Percentiles rank a stretch among this genome's conserved stretches.
These are phyloP conservation scores for Tetrao urogallus DNA, from an alignment of 2,113 vertebrate genomes.

Conservation along the genomic window DNA sequence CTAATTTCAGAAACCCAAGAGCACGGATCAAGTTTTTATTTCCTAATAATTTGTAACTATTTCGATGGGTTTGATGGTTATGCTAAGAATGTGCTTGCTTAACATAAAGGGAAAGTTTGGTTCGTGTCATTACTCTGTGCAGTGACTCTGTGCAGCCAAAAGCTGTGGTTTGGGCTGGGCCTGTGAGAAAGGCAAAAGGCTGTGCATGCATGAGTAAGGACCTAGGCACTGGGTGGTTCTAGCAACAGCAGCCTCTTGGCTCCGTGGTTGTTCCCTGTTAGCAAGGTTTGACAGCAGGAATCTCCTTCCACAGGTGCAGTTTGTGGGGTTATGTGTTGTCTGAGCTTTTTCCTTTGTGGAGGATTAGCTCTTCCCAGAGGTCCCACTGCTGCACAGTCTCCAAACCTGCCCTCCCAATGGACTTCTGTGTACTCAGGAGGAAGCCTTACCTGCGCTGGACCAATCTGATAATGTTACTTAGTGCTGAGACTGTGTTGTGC, in stretches of 20 bases:
- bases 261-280: not conserved
- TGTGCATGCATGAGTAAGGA: not conserved
- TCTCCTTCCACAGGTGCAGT: not conserved
- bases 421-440: not conserved
- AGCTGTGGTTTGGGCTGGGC: fast-evolving
- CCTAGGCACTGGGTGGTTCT: fast-evolving
- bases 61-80: not conserved
- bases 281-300: not conserved
- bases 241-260: not conserved
- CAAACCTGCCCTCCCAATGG: not conserved
- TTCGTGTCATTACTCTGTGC: not conserved
- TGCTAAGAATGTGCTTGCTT: not conserved
- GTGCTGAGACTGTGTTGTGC: not conserved
- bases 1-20: slow-evolving; percentile 20
- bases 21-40: not conserved
- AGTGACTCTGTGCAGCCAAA: fast-evolving
- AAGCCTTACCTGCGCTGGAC: not conserved
- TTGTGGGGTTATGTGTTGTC: not conserved
- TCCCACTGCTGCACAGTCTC: not conserved
- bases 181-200: not conserved
- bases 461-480: not conserved
- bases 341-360: not conserved
- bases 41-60: slow-evolving; percentile 3
- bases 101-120: not conserved
- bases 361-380: not conserved